Conservation (phyloP, 1,140 invertebrate genomes). For the Drosophila oshimai region DNA sequence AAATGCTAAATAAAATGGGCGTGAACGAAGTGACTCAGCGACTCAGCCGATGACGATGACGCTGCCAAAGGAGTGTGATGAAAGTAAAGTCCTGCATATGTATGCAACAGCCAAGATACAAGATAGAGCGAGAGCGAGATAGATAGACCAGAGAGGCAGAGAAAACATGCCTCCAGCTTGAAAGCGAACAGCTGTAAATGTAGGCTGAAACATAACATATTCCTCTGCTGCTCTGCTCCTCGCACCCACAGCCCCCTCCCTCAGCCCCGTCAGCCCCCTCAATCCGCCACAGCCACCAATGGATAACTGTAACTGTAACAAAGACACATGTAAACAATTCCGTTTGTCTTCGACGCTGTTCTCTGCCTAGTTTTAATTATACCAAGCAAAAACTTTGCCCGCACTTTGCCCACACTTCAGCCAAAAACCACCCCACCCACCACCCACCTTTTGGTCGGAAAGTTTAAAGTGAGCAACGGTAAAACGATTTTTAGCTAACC, state of each 20-base stretch:
- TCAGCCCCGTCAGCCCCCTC: neutral
- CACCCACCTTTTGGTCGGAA: neutral
- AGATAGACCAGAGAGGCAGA: neutral
- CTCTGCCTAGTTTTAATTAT: constrained; percentile 71
- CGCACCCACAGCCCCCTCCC: neutral
- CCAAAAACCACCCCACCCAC: neutral
- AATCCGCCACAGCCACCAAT: constrained; percentile 42
- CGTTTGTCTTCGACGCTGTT: constrained; percentile 52
- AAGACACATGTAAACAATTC: constrained; percentile 78
- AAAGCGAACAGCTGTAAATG: constrained; percentile 22
- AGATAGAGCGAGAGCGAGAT: neutral
- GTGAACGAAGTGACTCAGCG: constrained; percentile 27
- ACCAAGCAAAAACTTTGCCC: constrained; percentile 71
- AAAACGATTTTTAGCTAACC: constrained; percentile 41
- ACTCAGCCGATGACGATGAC: constrained; percentile 38
- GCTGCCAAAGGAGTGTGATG: constrained; percentile 3
- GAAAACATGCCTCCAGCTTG: constrained; percentile 5
- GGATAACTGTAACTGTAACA: constrained; percentile 67
- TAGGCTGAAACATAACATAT: constrained; percentile 22
- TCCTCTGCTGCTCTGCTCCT: neutral
- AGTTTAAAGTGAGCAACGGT: constrained; percentile 42
- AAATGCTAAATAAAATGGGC: constrained; percentile 77
- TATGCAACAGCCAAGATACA: constrained; percentile 6
- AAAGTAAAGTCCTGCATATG: constrained; percentile 50
- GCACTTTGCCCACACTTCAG: constrained; percentile 10